A percentile compares a stretch with the other conserved stretches of the same genome.
These are phyloP conservation scores for Scolanthus callimorphus DNA, from an alignment of 92 coral and sea anemone genomes.

Conservation along the genomic window DNA sequence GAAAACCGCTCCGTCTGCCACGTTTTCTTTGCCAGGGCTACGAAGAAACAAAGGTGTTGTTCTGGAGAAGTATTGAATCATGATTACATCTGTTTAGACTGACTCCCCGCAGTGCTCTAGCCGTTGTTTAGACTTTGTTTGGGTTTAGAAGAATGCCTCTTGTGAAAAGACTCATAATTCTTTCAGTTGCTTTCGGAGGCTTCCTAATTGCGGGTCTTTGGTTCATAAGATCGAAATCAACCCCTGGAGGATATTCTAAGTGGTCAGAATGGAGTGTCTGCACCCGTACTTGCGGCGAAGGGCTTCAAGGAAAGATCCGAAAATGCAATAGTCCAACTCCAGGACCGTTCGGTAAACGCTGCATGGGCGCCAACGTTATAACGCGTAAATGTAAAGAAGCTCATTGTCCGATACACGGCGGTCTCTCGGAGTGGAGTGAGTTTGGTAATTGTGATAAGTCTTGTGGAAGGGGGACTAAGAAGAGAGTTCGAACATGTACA, in stretches of 20 bases:
- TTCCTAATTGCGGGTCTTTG: conserved; percentile 15
- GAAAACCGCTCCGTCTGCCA: too few species aligned
- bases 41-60: too few species aligned
- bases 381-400: conserved; percentile 42
- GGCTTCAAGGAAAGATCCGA: conserved; percentile 26
- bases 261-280: conserved; percentile 63
- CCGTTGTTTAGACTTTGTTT: too few species aligned
- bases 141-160: neutral
- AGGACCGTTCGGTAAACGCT: conserved; percentile 36
- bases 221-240: conserved; percentile 15
- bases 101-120: too few species aligned
- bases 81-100: too few species aligned
- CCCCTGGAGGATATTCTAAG: conserved; percentile 39
- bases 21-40: too few species aligned
- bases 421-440: conserved; percentile 44
- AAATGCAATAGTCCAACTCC: conserved; percentile 48
- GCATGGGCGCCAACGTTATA: conserved; percentile 26
- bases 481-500: conserved; percentile 42
- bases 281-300: conserved; percentile 51
- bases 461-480: conserved; percentile 46
- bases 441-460: conserved; percentile 39
- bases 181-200: conserved; percentile 5
- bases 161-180: conserved; percentile 10
- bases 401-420: conserved; percentile 59
- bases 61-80: too few species aligned